phyloP scores from a whole-genome alignment of 2,888 invertebrate species.

The Mechanitis messenoides region DNA sequence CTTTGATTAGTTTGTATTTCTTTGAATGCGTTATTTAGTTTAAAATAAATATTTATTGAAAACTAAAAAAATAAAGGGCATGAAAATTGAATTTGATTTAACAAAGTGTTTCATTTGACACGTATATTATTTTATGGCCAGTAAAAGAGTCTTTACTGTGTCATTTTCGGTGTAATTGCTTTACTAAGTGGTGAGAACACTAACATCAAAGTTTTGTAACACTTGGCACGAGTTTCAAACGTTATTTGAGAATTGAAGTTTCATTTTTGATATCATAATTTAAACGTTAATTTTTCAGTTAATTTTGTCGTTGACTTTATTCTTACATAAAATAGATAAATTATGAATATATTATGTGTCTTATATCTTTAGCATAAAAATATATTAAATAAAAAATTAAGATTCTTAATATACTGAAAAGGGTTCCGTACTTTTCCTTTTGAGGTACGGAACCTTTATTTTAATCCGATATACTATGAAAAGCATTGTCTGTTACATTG shows the following conservation, averaged over 20 bases:
- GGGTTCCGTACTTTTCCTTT: too few species aligned
- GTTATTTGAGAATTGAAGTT: slow-evolving; percentile 6
- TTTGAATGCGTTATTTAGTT: too few species aligned
- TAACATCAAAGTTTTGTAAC: slow-evolving; percentile 22
- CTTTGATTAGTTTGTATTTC: too few species aligned
- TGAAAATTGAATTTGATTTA: slow-evolving; percentile 17
- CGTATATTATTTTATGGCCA: slow-evolving; percentile 35
- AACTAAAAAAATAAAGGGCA: slow-evolving; percentile 9
- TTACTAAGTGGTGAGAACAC: slow-evolving; percentile 31
- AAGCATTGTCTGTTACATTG: background rate
- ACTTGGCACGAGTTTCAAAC: slow-evolving; percentile 19
- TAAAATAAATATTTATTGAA: too few species aligned
- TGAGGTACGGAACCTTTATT: too few species aligned
- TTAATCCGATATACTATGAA: too few species aligned
- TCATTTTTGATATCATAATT: slow-evolving; percentile 10
- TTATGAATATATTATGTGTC: too few species aligned
- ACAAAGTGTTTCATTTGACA: slow-evolving; percentile 15
- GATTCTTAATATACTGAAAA: too few species aligned
- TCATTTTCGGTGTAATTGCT: slow-evolving; percentile 32
- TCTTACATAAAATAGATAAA: too few species aligned
- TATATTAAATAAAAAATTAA: too few species aligned
- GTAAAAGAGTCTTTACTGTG: slow-evolving; percentile 33
- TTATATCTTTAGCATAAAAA: too few species aligned
- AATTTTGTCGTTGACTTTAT: too few species aligned
- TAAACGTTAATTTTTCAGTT: background rate